Conservation (phyloP, 1,140 invertebrate genomes). For the Pachypeltis micranthus region DNA sequence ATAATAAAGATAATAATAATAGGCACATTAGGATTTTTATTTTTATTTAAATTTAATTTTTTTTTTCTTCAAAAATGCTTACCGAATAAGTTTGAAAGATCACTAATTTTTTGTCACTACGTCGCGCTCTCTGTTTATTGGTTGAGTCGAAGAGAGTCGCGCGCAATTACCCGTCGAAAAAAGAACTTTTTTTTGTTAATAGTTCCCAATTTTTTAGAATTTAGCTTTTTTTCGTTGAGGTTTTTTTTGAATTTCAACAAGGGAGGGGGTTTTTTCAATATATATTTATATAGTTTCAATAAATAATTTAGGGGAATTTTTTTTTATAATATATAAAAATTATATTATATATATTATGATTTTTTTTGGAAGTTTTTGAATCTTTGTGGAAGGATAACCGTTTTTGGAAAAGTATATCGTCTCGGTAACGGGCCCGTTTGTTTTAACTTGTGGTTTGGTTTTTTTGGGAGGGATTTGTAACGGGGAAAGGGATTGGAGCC, state of each 20-base stretch:
- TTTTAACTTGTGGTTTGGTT: conserved; percentile 17
- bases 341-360: conserved; percentile 12
- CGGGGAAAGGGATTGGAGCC: conserved; percentile 21
- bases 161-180: conserved; percentile 11
- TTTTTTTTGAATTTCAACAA: conserved; percentile 13
- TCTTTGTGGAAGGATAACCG: conserved; percentile 23
- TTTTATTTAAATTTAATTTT: no score
- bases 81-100: conserved; percentile 13
- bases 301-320: conserved; percentile 3
- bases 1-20: conserved; percentile 6
- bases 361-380: conserved; percentile 20
- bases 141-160: not conserved
- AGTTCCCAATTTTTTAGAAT: conserved; percentile 17
- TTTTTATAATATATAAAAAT: conserved; percentile 20
- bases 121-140: not conserved
- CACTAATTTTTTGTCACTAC: conserved; percentile 10
- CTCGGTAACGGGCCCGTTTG: conserved; percentile 23
- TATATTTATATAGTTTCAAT: conserved; percentile 11
- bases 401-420: conserved; percentile 21
- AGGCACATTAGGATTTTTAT: conserved; percentile 13
- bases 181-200: conserved; percentile 11
- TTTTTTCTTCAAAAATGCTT: conserved; percentile 11
- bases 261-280: conserved; percentile 12
- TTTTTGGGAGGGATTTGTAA: conserved; percentile 22
- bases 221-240: conserved; percentile 15